phyloP scores from a whole-genome alignment of 2,113 vertebrate species.

The Hyperopisus bebe region DNA sequence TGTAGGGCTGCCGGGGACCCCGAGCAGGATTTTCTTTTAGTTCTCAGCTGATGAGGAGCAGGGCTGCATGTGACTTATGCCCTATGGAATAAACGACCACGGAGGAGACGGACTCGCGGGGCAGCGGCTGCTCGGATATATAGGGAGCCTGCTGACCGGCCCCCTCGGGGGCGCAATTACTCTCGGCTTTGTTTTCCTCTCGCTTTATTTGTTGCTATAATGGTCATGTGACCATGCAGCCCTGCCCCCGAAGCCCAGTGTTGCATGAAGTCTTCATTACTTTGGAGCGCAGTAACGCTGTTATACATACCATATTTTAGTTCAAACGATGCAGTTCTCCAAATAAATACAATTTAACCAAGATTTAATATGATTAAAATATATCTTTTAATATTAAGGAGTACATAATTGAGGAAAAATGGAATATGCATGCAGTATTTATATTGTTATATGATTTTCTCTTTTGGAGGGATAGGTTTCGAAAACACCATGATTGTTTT shows the following conservation, averaged over 20 bases:
- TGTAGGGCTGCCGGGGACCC: constrained; percentile 7
- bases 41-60: constrained; percentile 44
- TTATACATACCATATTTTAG: neutral
- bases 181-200: neutral
- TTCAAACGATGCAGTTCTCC: neutral
- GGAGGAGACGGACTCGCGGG: neutral
- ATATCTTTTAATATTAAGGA: neutral
- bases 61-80: constrained; percentile 30
- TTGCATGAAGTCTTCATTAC: neutral
- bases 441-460: neutral
- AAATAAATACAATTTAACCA: neutral
- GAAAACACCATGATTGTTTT: neutral
- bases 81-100: neutral
- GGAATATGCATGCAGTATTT: neutral
- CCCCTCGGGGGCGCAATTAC: neutral
- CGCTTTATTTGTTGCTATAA: neutral
- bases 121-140: neutral
- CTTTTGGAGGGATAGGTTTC: neutral
- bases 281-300: neutral
- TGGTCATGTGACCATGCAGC: neutral
- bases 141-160: neutral
- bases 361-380: neutral
- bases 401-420: neutral
- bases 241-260: neutral
- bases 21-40: constrained; percentile 17